Evolutionary conservation across 2,113 vertebrate genomes (phyloP).

Genomic region (Junco hyemalis): DNA sequence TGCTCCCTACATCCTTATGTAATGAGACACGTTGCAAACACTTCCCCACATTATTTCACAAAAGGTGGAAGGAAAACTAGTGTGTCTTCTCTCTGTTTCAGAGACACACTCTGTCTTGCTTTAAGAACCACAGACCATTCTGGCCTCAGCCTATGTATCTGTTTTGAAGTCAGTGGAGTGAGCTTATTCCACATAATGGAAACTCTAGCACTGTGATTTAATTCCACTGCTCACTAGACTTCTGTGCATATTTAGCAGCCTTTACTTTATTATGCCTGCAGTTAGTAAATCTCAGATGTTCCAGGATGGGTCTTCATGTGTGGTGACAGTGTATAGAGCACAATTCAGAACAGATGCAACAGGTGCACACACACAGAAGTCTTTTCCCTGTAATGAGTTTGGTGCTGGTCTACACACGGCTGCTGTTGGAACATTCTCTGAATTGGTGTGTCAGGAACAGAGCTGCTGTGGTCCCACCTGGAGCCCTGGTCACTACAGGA

Average conservation of each 20-base stretch:
- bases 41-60: background rate
- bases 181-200: background rate
- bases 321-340: background rate
- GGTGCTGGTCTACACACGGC: background rate
- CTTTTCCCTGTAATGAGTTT: background rate
- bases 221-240: background rate
- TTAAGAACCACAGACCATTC: background rate
- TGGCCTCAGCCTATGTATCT: background rate
- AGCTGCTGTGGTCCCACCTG: background rate
- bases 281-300: background rate
- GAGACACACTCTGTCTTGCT: background rate
- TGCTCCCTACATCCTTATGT: background rate
- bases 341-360: background rate
- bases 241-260: background rate
- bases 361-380: background rate
- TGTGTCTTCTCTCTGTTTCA: background rate
- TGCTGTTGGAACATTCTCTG: background rate
- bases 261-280: background rate
- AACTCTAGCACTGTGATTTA: background rate
- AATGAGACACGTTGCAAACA: background rate
- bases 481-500: background rate
- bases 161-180: background rate
- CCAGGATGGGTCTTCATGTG: accelerated
- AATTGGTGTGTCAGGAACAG: background rate
- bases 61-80: background rate